Percentiles rank a stretch among this genome's conserved stretches.
These are phyloP conservation scores for Megalopta genalis DNA, from an alignment of 1,140 invertebrate genomes.

Conservation along the genomic window DNA sequence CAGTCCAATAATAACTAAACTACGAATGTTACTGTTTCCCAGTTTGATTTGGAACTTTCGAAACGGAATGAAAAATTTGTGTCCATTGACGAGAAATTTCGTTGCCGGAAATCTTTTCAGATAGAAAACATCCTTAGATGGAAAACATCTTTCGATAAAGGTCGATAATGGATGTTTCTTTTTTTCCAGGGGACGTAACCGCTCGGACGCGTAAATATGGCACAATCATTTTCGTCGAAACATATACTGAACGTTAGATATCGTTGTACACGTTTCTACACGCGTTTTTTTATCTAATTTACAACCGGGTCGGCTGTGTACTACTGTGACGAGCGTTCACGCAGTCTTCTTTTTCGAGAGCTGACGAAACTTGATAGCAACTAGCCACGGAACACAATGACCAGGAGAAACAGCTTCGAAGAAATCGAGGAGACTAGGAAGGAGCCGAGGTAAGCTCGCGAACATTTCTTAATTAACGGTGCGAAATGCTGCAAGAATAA, in stretches of 20 bases:
- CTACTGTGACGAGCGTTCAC: not conserved
- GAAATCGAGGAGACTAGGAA: constrained; percentile 25
- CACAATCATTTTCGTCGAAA: not conserved
- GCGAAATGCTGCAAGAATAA: not conserved
- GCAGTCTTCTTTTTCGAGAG: not conserved
- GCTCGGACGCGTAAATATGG: not conserved
- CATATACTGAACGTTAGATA: not conserved
- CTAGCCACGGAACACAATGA: constrained; percentile 9
- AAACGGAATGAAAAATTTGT: too few relatives aligned
- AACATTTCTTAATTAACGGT: not conserved
- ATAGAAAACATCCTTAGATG: too few relatives aligned
- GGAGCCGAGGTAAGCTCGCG: constrained; percentile 19
- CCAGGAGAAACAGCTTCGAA: constrained; percentile 13
- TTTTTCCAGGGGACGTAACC: not conserved
- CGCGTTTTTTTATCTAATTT: not conserved
- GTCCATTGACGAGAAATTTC: too few relatives aligned
- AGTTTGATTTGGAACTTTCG: too few relatives aligned
- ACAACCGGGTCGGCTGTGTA: not conserved
- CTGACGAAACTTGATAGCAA: not conserved
- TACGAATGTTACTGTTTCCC: too few relatives aligned
- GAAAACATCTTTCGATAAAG: too few relatives aligned
- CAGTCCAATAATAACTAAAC: too few relatives aligned
- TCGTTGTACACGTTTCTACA: not conserved
- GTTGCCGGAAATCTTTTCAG: too few relatives aligned
- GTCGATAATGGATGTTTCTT: not conserved